A percentile compares a stretch with the other conserved stretches of the same genome.
Conservation (phyloP, 2,113 vertebrate genomes). For the Phoenicopterus ruber region DNA sequence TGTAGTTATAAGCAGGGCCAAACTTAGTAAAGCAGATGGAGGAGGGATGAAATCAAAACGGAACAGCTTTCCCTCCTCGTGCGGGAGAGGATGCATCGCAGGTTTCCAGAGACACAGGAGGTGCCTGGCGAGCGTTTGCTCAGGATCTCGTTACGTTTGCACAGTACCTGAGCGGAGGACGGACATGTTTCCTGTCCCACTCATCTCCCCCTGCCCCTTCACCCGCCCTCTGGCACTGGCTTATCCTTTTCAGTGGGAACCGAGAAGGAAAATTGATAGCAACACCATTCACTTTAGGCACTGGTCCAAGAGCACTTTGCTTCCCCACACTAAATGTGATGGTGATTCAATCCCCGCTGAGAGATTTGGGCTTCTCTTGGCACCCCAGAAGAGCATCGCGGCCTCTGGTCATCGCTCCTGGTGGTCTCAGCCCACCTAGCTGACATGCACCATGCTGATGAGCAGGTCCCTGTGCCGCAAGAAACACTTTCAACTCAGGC, state of each 20-base stretch:
- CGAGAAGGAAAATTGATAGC: background rate
- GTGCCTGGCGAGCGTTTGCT: background rate
- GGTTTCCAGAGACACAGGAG: background rate
- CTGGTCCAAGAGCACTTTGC: background rate
- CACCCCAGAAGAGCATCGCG: background rate
- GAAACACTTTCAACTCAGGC: background rate
- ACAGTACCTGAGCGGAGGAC: background rate
- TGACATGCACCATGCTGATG: too few relatives aligned
- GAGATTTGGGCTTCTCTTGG: background rate
- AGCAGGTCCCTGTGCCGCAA: background rate
- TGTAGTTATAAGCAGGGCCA: background rate
- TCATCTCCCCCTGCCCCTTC: background rate
- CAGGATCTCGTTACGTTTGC: background rate
- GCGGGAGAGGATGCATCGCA: background rate
- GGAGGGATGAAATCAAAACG: background rate
- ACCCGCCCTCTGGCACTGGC: fast-evolving
- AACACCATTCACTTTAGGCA: background rate
- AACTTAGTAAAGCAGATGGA: background rate
- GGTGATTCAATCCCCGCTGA: background rate
- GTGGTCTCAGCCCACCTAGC: background rate
- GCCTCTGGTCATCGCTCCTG: too few relatives aligned
- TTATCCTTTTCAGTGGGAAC: background rate
- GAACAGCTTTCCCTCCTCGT: background rate
- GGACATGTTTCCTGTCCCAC: background rate
- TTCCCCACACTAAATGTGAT: background rate